phyloP scores from a whole-genome alignment of 2,113 vertebrate genomes.

The Catharus minimus region DNA sequence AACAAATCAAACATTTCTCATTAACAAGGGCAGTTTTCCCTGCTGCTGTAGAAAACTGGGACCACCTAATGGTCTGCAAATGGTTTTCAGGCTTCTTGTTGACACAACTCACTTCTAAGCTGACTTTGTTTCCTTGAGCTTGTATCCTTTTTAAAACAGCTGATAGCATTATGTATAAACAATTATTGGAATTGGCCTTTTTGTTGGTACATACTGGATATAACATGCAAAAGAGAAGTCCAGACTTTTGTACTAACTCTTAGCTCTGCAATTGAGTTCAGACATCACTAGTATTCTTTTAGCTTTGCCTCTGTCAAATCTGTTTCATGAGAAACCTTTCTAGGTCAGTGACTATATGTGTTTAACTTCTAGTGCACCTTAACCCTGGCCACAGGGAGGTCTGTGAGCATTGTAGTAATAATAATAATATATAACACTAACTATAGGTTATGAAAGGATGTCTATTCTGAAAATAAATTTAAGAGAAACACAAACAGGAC shows the following conservation, averaged over 20 bases:
- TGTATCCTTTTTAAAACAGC: not conserved
- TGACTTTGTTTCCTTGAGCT: not conserved
- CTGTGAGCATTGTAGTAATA: not conserved
- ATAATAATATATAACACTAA: not conserved
- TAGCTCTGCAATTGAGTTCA: not conserved
- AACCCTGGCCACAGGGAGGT: not conserved
- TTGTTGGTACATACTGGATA: not conserved
- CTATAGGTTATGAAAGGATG: slow-evolving; percentile 19
- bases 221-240: not conserved
- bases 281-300: not conserved
- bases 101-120: not conserved
- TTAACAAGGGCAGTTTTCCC: not conserved
- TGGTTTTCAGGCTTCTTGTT: not conserved
- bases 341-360: not conserved
- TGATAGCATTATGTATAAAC: not conserved
- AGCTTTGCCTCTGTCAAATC: not conserved
- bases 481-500: not conserved
- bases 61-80: not conserved
- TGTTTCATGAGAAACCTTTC: not conserved
- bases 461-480: slow-evolving; percentile 16
- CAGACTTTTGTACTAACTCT: not conserved
- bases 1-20: not conserved
- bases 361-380: not conserved
- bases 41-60: not conserved
- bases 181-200: not conserved